Percentiles rank a stretch among this genome's conserved stretches.
phyloP scores from a whole-genome alignment of 2,888 invertebrate species.

The Nesidiocoris tenuis region DNA sequence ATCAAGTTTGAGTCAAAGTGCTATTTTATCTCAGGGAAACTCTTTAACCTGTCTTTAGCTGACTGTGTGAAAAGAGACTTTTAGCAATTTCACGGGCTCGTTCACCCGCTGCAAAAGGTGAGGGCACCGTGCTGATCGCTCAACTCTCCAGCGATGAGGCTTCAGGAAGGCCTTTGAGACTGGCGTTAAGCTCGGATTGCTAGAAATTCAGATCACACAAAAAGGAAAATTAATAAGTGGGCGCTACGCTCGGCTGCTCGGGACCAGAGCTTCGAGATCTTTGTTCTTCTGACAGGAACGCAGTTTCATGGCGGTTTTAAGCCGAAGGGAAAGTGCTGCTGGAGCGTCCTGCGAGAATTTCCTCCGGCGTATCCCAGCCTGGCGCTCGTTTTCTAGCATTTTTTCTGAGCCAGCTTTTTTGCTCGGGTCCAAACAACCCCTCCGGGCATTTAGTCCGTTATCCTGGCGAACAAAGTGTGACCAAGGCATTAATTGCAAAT shows the following conservation, averaged over 20 bases:
- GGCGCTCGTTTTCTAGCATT: not conserved
- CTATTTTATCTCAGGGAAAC: constrained; percentile 34
- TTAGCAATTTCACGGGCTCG: constrained; percentile 34
- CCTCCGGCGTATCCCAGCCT: constrained; percentile 22
- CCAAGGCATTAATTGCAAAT: constrained; percentile 49
- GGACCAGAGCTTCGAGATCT: constrained; percentile 22
- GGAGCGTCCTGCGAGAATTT: constrained; percentile 12
- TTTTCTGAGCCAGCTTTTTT: constrained; percentile 11
- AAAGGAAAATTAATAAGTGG: constrained; percentile 39
- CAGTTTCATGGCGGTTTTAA: constrained; percentile 3
- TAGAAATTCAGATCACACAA: constrained; percentile 16
- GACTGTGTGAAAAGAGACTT: constrained; percentile 28
- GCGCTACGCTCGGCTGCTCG: constrained; percentile 9
- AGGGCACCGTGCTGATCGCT: not conserved
- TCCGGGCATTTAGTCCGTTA: constrained; percentile 42
- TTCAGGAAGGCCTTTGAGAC: constrained; percentile 24
- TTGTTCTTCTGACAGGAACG: constrained; percentile 29
- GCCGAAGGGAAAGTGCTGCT: constrained; percentile 16
- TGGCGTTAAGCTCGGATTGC: constrained; percentile 9
- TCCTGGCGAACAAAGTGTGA: constrained; percentile 45
- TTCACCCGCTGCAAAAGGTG: constrained; percentile 17
- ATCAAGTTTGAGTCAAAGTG: constrained; percentile 33
- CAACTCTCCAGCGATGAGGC: constrained; percentile 3
- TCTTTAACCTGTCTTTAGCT: constrained; percentile 35
- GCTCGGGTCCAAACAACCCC: constrained; percentile 9